Base-by-base conservation (phyloP, 1,140 invertebrate species). In the Bombus impatiens region DNA sequence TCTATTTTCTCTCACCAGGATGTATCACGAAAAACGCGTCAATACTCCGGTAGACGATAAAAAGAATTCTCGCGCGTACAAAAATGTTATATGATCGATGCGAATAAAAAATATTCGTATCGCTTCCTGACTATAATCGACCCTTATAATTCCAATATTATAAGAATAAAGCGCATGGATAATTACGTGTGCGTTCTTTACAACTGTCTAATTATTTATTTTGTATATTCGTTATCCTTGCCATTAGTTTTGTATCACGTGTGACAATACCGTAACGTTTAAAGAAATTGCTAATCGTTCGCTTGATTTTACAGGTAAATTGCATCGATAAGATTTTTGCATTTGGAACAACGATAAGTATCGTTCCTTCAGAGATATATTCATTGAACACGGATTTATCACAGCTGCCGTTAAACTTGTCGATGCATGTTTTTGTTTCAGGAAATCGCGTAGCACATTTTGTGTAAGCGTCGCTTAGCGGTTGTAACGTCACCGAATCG, bases 381-480 rank as follows among this genome's bases (percentile, higher is more conserved):
- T 62, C 44, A 47, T 62, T n/a, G 10, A 12, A 62, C 12, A 18
- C 32, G 15, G 13, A 35, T 67, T 35, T 22, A 18, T 62, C 59
- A 32, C 15, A 35, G 13, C 15, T 35, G 8, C 15, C 65, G 86
- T 84, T 91, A 86, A 93, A 59, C 62, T 57, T 8, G 10, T 68
- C 42, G 65, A 8, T 86, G 47, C 12, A 68, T 0, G 79, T 83
- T 91, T 92, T 57, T 94, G 94, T 94, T 94, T 89, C 90, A 94
- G 94, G 65, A 35, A n/a, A 22, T 18, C 53, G 13, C 13, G n/a
- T 70, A 28, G 4, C 35, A 40, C 35, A 37, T 22, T 70, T 25
- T 25, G 25, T 4, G 35, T 25, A 70, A 70, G 37, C 37, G 68
- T 70, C 37, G 68, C 68, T 53, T 53, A 53, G 47, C 47, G 47